Conservation (phyloP, 1,140 invertebrate species). For the Sogatella furcifera region DNA sequence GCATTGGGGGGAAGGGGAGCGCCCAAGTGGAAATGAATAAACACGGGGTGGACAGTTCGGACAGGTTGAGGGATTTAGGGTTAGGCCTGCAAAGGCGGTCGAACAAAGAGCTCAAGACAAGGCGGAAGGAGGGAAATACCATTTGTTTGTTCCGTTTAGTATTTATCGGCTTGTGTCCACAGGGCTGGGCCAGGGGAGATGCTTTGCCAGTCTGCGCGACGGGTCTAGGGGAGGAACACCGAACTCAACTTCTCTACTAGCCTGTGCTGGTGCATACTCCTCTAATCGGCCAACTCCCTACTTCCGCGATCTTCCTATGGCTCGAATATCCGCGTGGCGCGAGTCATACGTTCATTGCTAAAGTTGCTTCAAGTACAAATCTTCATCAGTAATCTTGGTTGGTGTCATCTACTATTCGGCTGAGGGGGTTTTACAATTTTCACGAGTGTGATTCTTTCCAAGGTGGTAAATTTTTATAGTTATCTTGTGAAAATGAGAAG, state of each 20-base stretch:
- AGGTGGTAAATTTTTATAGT: too few relatives aligned
- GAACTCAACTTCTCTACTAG: not conserved
- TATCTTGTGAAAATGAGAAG: too few relatives aligned
- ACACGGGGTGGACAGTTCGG: slow-evolving; percentile 3
- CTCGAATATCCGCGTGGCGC: too few relatives aligned
- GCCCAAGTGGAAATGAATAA: not conserved
- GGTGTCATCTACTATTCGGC: too few relatives aligned
- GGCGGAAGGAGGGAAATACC: not conserved
- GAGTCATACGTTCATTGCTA: too few relatives aligned
- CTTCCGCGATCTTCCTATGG: too few relatives aligned
- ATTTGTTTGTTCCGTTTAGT: slow-evolving; percentile 3
- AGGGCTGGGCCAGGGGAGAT: not conserved
- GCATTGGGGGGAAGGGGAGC: not conserved
- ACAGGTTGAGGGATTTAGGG: slow-evolving; percentile 2
- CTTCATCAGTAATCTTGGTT: too few relatives aligned
- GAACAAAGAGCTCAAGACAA: not conserved
- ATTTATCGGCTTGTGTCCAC: slow-evolving; percentile 1
- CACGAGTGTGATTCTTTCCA: too few relatives aligned
- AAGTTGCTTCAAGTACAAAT: too few relatives aligned
- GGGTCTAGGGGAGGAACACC: slow-evolving; percentile 1
- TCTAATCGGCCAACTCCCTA: too few relatives aligned
- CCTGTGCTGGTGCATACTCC: too few relatives aligned
- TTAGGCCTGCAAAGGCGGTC: not conserved
- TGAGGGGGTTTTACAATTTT: too few relatives aligned
- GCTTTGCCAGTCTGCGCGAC: not conserved